phyloP scores from a whole-genome alignment of 1,140 invertebrate species.

The Eriocheir sinensis region DNA sequence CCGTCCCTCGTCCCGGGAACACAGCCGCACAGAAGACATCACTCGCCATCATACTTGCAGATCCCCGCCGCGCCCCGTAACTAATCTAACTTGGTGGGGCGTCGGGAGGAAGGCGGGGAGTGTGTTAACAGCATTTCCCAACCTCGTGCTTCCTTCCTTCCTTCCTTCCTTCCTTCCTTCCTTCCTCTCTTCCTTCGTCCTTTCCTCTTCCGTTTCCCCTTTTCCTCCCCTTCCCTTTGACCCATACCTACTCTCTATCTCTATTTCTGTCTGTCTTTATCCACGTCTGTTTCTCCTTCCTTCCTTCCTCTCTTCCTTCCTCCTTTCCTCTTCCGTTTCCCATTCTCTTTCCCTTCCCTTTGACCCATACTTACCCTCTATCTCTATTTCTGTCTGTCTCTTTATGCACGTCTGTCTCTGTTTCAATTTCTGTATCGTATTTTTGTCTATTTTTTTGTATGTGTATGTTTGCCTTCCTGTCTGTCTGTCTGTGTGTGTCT shows the following conservation, averaged over 20 bases:
- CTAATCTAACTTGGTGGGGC: neutral
- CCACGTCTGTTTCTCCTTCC: neutral
- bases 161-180: neutral
- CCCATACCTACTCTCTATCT: neutral
- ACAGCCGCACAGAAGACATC: no score
- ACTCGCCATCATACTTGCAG: no score
- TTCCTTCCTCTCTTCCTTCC: neutral
- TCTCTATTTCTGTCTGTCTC: conserved; percentile 40
- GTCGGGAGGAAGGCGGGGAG: neutral
- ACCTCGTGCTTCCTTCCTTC: neutral
- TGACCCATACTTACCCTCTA: neutral
- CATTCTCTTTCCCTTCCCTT: neutral
- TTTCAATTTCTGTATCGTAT: conserved; percentile 37
- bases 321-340: neutral
- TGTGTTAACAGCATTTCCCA: neutral
- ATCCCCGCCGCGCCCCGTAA: neutral
- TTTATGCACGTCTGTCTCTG: neutral
- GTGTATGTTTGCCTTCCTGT: conserved; percentile 17
- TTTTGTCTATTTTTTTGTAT: conserved; percentile 44
- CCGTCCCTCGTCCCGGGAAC: neutral
- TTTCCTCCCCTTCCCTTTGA: neutral
- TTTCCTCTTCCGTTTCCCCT: no score
- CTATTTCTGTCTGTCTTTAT: neutral
- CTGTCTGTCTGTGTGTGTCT: neutral
- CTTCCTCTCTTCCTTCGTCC: neutral